A percentile compares a stretch with the other conserved stretches of the same genome.
Evolutionary conservation across 2,888 invertebrate genomes (phyloP).

Genomic region (Hermaeophaga mercurialis): DNA sequence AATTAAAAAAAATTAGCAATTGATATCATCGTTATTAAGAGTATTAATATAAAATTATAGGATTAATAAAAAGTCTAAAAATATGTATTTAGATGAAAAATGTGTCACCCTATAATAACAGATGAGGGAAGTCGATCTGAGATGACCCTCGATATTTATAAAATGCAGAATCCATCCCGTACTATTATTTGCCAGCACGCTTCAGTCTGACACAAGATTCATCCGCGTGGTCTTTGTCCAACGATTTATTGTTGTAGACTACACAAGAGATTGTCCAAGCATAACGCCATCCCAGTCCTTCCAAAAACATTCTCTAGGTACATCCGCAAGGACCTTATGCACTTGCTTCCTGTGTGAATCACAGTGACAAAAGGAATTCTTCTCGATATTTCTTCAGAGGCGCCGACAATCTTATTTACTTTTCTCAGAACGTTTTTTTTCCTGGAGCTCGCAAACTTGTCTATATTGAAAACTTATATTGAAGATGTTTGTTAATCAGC

Average conservation of each 20-base stretch:
- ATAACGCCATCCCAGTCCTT: constrained; percentile 2
- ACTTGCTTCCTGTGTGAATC: constrained; percentile 55
- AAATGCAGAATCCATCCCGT: neutral
- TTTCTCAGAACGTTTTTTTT: no score
- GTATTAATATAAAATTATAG: no score
- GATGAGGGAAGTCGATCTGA: neutral
- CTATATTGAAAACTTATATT: no score
- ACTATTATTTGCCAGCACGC: neutral
- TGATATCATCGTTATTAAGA: no score
- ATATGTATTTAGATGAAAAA: no score
- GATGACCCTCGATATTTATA: neutral
- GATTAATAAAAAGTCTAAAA: no score
- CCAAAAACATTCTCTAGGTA: constrained; percentile 43
- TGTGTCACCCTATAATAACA: no score
- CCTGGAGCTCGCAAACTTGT: no score
- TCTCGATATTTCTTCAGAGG: no score
- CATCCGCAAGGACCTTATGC: constrained; percentile 52
- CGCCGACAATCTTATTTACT: no score
- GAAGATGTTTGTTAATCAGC: no score
- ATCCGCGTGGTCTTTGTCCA: constrained; percentile 1
- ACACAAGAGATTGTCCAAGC: constrained; percentile 5
- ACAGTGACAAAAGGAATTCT: constrained; percentile 54
- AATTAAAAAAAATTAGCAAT: no score
- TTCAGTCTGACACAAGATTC: neutral
- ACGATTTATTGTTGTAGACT: constrained; percentile 3